Conservation (phyloP, 2,113 vertebrate species). For the Eubucco bourcierii region DNA sequence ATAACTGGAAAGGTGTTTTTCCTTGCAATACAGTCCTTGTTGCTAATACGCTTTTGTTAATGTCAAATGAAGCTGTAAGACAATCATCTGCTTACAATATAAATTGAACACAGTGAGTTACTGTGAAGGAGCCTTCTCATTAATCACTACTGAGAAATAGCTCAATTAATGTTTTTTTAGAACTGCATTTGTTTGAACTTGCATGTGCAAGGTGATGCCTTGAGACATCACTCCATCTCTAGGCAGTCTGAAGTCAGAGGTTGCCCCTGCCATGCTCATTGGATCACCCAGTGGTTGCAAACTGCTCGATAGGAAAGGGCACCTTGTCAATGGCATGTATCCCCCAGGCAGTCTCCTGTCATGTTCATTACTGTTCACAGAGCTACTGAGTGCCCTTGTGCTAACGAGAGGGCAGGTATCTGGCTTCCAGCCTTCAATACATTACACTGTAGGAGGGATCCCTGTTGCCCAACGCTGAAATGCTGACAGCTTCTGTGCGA, state of each 20-base stretch:
- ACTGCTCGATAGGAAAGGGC: background rate
- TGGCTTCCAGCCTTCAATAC: constrained; percentile 7
- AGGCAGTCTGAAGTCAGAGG: background rate
- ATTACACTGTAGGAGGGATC: background rate
- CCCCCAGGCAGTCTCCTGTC: background rate
- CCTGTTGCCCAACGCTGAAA: constrained; percentile 3
- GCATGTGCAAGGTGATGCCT: background rate
- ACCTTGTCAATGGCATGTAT: constrained; percentile 1
- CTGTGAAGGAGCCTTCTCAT: constrained; percentile 7
- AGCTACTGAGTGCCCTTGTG: background rate
- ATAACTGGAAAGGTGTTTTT: constrained; percentile 33
- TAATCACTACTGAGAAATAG: constrained; percentile 27
- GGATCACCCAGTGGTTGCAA: background rate
- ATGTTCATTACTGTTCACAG: constrained; percentile 11
- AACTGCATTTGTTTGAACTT: background rate
- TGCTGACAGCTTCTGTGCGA: constrained; percentile 8
- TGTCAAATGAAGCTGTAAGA: constrained; percentile 44
- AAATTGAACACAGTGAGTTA: constrained; percentile 24
- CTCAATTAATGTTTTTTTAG: background rate
- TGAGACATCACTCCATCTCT: background rate
- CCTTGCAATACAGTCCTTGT: background rate
- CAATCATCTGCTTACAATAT: constrained; percentile 28
- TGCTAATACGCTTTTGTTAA: constrained; percentile 12
- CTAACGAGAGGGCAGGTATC: constrained; percentile 16
- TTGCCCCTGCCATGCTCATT: background rate